A percentile compares a stretch with the other conserved stretches of the same genome.
Evolutionary conservation across 1,140 invertebrate genomes (phyloP).

Genomic region (Drosophila yakuba): DNA sequence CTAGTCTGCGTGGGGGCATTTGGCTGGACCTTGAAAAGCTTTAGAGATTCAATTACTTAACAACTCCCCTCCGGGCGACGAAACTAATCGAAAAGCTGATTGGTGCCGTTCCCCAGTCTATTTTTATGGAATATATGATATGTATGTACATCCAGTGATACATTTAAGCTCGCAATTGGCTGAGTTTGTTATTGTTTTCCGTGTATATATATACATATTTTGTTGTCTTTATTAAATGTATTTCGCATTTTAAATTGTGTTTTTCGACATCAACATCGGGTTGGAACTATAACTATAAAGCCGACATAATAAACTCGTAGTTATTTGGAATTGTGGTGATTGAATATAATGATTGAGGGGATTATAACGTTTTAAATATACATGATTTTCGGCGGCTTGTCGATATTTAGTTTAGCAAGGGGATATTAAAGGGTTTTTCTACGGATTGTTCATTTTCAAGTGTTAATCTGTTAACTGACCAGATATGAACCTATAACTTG

Average conservation of each 20-base stretch:
- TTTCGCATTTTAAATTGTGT: not conserved
- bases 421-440: no score
- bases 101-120: not conserved
- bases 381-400: no score
- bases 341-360: no score
- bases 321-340: no score
- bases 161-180: not conserved
- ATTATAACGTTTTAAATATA: no score
- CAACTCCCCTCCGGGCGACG: not conserved
- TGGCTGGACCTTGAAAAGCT: conserved; percentile 63
- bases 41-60: conserved; percentile 14
- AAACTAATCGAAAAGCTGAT: not conserved
- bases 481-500: no score
- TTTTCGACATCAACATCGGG: no score
- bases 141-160: not conserved
- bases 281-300: no score
- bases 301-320: no score
- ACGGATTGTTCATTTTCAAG: no score
- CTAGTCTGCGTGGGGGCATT: conserved; percentile 54
- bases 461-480: no score
- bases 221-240: not conserved
- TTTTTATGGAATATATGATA: not conserved
- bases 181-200: not conserved
- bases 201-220: not conserved
- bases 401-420: no score